phyloP scores from a whole-genome alignment of 2,113 vertebrate species.

The Bostrychus sinensis region DNA sequence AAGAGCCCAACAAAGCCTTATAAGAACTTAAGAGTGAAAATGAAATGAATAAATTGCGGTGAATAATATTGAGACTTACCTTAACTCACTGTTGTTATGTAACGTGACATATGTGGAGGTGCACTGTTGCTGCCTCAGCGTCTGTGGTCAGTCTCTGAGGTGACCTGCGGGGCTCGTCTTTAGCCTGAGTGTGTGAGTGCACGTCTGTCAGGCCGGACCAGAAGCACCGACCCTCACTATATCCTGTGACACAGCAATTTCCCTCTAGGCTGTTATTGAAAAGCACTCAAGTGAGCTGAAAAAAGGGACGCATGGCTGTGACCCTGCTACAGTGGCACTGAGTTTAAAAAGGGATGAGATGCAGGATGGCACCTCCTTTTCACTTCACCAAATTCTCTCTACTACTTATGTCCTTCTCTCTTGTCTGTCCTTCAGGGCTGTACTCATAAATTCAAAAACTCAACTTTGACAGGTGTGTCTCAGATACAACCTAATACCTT shows the following conservation, averaged over 20 bases:
- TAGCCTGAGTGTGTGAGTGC: not conserved
- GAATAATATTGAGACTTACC: not conserved
- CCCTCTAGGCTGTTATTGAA: constrained; percentile 23
- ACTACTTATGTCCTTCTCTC: constrained; percentile 12
- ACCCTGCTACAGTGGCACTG: constrained; percentile 18
- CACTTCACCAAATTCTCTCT: constrained; percentile 22
- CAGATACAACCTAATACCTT: no score
- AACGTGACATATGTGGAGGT: no score
- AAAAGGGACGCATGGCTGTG: constrained; percentile 10
- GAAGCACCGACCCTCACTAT: constrained; percentile 14
- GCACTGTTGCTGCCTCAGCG: not conserved
- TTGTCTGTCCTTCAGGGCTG: not conserved
- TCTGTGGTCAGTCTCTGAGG: constrained; percentile 12
- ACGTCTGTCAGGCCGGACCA: constrained; percentile 17
- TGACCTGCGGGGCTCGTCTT: constrained; percentile 15
- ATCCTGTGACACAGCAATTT: constrained; percentile 41
- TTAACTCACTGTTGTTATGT: not conserved
- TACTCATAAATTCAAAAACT: not conserved
- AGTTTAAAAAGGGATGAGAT: constrained; percentile 8
- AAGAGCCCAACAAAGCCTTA: no score
- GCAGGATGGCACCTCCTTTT: constrained; percentile 24
- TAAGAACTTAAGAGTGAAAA: no score
- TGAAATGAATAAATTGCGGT: no score
- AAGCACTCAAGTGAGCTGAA: constrained; percentile 35
- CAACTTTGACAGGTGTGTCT: not conserved